Evolutionary conservation across 2,797 vertebrate species (phyloP), one percentile per base, ranked within the genome.

Genomic region (Clarias fuscus): DNA sequence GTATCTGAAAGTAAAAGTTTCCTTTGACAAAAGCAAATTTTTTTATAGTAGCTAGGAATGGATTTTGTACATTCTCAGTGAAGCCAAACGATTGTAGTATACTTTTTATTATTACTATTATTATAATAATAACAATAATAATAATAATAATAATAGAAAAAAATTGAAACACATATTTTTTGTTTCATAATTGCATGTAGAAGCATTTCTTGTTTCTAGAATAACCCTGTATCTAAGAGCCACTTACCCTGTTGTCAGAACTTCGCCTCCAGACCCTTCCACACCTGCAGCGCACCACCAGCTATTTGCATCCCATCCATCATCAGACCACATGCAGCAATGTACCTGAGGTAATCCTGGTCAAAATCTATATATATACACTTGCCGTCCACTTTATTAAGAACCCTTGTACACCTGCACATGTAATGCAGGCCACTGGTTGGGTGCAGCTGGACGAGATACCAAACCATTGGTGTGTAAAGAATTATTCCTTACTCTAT

Each of bases 251-350:
- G 24, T 53, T 79, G 56, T 78, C 64, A 87, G 79, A 81, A 81
- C n/a, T 27, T 43, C 72, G 56, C 65, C 67, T 83, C 33, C n/a
- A n/a, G 65, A 71, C 75, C 65, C 27, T 86, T 27, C 53, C 73
- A 79, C 86, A 86, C 86, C 86, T 83, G 86, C 82, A 86, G 64
- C 33, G 27, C 80, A 27, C 7, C 10, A 77, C 43, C 62, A 67
- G 48, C 48, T 77, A 43, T 73, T 18, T 18, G 4, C 18, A 62
- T 24, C 30, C 27, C 86, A 80, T 73, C 40, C 61, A 71, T 84
- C 75, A 62, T 30, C 13, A 56, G 15, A 71, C 59, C 18, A 56
- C 68, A 43, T 62, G 17, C 64, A 77, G 10, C 40, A 40, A 27
- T 71, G 33, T 17, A 30, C 43, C 37, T 61, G 62, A 73, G 22